Conservation (phyloP, 2,113 vertebrate genomes). For the Psephotus haematonotus region DNA sequence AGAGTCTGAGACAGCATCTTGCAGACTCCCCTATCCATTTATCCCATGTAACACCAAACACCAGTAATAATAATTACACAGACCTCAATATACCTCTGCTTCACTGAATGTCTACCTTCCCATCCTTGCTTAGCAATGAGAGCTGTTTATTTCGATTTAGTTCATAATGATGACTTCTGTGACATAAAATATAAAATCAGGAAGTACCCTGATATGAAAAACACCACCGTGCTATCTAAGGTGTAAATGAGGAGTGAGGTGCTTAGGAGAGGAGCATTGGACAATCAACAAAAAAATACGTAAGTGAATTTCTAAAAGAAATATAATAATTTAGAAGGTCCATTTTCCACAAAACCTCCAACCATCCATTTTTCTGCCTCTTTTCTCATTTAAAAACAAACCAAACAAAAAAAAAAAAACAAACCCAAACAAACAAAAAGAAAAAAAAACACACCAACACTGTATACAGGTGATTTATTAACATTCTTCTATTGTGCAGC, state of each 20-base stretch:
- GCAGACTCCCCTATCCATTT: background rate
- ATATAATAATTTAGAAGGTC: background rate
- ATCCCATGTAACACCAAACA: fast-evolving
- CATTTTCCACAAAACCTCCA: background rate
- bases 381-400: background rate
- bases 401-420: background rate
- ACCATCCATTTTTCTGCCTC: background rate
- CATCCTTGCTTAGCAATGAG: background rate
- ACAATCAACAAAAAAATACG: background rate
- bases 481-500: background rate
- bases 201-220: background rate
- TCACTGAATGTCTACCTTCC: background rate
- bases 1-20: background rate
- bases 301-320: background rate
- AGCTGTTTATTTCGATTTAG: background rate
- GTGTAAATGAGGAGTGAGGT: background rate
- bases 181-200: background rate
- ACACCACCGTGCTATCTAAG: background rate
- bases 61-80: background rate
- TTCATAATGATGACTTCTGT: background rate
- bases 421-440: no score
- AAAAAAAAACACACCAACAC: background rate
- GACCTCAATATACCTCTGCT: background rate
- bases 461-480: background rate
- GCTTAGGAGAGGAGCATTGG: background rate